Evolutionary conservation across 2,888 invertebrate genomes (phyloP).

Genomic region (Entomobrya multifasciata): DNA sequence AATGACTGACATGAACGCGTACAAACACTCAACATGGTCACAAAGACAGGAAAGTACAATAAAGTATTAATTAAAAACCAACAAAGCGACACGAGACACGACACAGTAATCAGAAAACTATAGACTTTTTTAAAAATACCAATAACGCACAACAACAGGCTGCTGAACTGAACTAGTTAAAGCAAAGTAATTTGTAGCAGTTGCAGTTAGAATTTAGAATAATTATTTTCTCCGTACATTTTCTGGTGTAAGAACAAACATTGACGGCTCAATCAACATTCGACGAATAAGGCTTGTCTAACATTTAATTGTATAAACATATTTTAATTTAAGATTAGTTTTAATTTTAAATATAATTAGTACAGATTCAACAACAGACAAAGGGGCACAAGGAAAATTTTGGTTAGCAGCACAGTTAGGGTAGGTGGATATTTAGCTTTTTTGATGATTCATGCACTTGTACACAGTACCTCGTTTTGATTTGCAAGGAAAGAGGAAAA

Average conservation of each 20-base stretch:
- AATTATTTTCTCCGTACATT: background rate
- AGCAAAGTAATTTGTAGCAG: background rate
- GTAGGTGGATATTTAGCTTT: background rate
- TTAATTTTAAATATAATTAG: background rate
- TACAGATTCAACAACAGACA: background rate
- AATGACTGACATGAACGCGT: no score
- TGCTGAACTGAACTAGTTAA: background rate
- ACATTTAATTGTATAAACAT: constrained; percentile 9
- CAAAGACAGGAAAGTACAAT: no score
- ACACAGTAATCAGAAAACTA: background rate
- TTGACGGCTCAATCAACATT: constrained; percentile 31
- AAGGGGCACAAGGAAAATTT: background rate
- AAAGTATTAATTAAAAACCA: no score
- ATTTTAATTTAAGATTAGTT: background rate
- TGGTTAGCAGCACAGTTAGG: background rate
- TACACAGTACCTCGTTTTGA: background rate
- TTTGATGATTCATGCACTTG: background rate
- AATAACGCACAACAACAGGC: no score
- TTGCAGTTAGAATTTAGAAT: background rate
- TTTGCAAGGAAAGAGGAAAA: background rate
- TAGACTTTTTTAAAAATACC: background rate
- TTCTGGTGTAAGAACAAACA: constrained; percentile 20
- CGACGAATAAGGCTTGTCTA: constrained; percentile 31
- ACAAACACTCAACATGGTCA: no score
- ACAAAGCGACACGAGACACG: no score